Evolutionary conservation across 2,797 vertebrate genomes (phyloP).

Genomic region (Potorous gilbertii): DNA sequence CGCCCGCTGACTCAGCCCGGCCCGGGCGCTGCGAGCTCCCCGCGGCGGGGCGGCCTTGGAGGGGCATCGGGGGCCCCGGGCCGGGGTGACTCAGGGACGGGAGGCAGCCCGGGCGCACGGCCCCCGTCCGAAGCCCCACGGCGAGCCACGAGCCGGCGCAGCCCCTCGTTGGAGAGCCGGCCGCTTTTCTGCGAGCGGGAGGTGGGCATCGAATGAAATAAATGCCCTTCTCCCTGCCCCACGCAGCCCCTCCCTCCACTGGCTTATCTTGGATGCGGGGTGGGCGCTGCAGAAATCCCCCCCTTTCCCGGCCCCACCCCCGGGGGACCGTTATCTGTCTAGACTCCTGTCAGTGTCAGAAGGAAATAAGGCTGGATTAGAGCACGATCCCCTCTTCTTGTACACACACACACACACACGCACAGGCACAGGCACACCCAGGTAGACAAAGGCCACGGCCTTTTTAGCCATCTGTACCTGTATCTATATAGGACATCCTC

Average conservation of each 20-base stretch:
- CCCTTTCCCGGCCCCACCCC: neutral
- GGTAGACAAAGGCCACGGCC: neutral
- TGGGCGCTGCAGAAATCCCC: constrained; percentile 10
- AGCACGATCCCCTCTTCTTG: constrained; percentile 35
- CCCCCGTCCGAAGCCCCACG: neutral
- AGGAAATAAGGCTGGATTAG: neutral
- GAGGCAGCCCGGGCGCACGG: neutral
- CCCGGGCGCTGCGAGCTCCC: constrained; percentile 60
- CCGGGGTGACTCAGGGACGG: neutral
- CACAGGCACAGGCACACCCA: neutral
- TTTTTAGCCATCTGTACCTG: neutral
- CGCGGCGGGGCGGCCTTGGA: constrained; percentile 71
- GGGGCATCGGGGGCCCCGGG: neutral
- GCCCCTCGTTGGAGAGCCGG: neutral
- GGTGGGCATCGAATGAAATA: constrained; percentile 54
- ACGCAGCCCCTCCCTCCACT: constrained; percentile 30
- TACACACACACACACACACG: too few species aligned
- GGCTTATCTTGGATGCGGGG: neutral
- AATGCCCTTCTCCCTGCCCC: constrained; percentile 41
- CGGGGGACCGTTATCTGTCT: neutral
- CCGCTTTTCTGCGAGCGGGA: constrained; percentile 45
- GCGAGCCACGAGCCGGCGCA: constrained; percentile 37
- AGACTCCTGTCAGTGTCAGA: neutral
- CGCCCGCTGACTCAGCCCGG: constrained; percentile 81
- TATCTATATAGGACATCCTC: neutral